phyloP scores from a whole-genome alignment of 2,888 invertebrate genomes.

The Noctuana brunneofusca region DNA sequence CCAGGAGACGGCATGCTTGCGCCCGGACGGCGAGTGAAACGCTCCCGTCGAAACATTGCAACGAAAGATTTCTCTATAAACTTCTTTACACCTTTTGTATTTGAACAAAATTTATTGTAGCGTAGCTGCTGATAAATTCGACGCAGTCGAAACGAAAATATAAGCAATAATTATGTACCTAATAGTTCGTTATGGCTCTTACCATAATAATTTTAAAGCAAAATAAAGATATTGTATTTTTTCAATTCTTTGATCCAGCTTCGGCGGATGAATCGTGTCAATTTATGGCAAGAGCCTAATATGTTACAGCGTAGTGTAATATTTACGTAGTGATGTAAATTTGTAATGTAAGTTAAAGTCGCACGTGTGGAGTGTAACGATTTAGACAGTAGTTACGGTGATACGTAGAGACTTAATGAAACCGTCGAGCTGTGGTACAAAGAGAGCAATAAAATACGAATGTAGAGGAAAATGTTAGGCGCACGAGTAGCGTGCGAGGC shows the following conservation, averaged over 20 bases:
- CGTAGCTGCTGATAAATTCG: conserved; percentile 57
- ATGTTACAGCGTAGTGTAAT: conserved; percentile 68
- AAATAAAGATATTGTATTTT: conserved; percentile 63
- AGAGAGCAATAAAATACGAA: conserved; percentile 73
- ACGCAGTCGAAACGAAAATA: conserved; percentile 57
- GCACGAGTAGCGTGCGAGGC: conserved; percentile 67
- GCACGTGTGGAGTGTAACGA: conserved; percentile 54
- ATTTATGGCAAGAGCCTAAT: conserved; percentile 73
- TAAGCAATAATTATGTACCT: conserved; percentile 79
- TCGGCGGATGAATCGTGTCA: conserved; percentile 66
- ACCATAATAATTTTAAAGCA: conserved; percentile 54
- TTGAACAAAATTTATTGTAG: conserved; percentile 58
- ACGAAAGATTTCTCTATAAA: conserved; percentile 80
- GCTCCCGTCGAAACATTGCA: conserved; percentile 70
- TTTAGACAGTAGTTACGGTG: conserved; percentile 74
- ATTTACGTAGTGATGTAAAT: conserved; percentile 54
- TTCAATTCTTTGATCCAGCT: conserved; percentile 66
- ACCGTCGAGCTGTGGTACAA: conserved; percentile 81
- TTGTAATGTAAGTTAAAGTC: conserved; percentile 56
- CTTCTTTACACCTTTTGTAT: conserved; percentile 81
- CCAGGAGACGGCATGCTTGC: conserved; percentile 92
- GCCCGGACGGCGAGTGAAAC: conserved; percentile 75
- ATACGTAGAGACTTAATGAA: conserved; percentile 81
- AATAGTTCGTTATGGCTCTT: conserved; percentile 66
- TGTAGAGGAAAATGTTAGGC: conserved; percentile 53